Evolutionary conservation across 2,797 vertebrate genomes (phyloP).

Genomic region (Echiichthys vipera): DNA sequence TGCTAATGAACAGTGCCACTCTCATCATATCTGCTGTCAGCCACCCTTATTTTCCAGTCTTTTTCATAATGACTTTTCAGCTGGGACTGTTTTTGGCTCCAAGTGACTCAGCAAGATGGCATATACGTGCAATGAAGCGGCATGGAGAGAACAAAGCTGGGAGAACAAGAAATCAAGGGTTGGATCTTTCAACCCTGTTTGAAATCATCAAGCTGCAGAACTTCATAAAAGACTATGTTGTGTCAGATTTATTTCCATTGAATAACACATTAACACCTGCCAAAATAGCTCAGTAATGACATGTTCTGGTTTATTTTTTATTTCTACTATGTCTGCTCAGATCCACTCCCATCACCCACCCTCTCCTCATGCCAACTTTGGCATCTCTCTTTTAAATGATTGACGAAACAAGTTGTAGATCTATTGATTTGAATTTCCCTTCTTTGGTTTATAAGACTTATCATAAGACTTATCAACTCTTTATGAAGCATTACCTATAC

Average conservation of each 20-base stretch:
- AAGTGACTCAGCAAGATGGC: constrained; percentile 56
- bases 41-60: constrained; percentile 21
- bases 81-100: constrained; percentile 43
- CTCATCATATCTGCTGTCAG: constrained; percentile 49
- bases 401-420: background rate
- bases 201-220: constrained; percentile 22
- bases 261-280: constrained; percentile 4
- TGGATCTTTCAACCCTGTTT: constrained; percentile 24
- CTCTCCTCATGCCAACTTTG: no score
- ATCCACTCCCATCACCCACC: background rate
- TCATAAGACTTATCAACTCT: background rate
- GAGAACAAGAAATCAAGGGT: constrained; percentile 34
- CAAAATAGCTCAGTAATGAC: background rate
- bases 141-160: constrained; percentile 25
- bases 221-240: background rate
- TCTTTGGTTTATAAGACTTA: background rate
- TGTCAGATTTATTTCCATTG: constrained; percentile 2
- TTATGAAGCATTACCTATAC: background rate
- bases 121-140: constrained; percentile 22
- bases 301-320: background rate
- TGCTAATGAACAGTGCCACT: constrained; percentile 57
- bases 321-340: background rate
- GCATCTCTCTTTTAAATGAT: background rate
- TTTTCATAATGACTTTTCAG: constrained; percentile 59
- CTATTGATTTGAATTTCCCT: background rate